Evolutionary conservation across 2,797 vertebrate genomes (phyloP), one percentile per base, ranked within the genome.

Genomic region (Ptychobarbus kaznakovi): DNA sequence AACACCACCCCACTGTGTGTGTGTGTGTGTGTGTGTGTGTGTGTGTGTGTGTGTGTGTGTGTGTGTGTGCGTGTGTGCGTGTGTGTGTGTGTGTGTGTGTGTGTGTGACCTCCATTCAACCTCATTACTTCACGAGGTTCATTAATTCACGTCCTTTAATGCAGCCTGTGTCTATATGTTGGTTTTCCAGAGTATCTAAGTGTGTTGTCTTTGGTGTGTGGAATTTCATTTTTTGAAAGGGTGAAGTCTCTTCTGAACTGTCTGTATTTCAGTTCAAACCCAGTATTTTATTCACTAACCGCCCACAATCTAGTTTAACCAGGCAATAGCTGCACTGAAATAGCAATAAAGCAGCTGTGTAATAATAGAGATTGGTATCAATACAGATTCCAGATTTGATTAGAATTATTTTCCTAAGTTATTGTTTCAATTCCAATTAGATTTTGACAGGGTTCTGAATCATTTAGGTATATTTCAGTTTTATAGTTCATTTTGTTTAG

Each of bases 41-140:
- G 51, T 66, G 77, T 74, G 75, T 74, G 65, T 75, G 46, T 61
- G 12, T 38, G 12, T 82, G 61, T 78, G 75, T 80, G 76, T 80
- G 65, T 10, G 9, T 80, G 78, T 77, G 65, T 72, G 46, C 72
- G 61, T 65, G 10, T 42, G 46, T 76, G 20, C 42, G n/a, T 65
- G 6, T 53, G 15, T 83, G 51, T 66, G 77, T 80, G 75, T 80
- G 65, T 75, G 46, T 61, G 12, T 38, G 12, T 82, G 61, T 78
- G 75, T 80, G 76, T 80, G 65, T 42, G 10, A 44, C 42, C 42
- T 78, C 18, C 13, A 49, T 63, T 25, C 18, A 77, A 58, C 42
- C 77, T 80, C 61, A 84, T 77, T 81, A 76, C 40, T 76, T 38
- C 20, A 58, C 22, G 0, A 49, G 49, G 40, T 84, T 72, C 35